Evolutionary conservation across 2,113 vertebrate genomes (phyloP), one percentile per base, ranked within the genome.

Genomic region (Vombatus ursinus): DNA sequence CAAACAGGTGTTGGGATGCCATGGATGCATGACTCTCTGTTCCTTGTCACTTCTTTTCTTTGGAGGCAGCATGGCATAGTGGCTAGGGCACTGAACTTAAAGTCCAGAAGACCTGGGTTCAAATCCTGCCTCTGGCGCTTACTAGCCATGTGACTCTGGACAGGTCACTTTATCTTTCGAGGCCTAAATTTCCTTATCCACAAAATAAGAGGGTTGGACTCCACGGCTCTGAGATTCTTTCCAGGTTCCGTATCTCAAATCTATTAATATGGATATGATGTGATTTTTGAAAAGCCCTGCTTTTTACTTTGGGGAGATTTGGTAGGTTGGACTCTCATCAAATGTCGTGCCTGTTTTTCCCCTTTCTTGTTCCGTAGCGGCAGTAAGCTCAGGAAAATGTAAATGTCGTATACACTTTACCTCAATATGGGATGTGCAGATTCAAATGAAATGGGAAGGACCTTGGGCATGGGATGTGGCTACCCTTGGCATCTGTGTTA

Each of bases 391-490:
- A 7, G 37, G 14, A 22, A 89, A 90, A 91, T 24, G 90, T 77
- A 51, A 93, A 95, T 54, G 24, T 93, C 90, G 19, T 16, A 12
- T 50, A 47, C 26, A 50, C 47, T 89, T 91, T 90, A 51, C 94
- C 37, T 37, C 25, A 52, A 92, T 84, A 19, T 0, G 4, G 44
- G 92, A 92, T 89, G 22, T 52, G 50, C 89, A 53, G 89, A 68
- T 90, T 50, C n/a, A 91, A 53, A 0, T 91, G 89, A 96, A 97
- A 96, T 93, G 61, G 28, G 95, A 96, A 52, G 95, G 57, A 91
- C 90, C 91, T 52, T 94, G 94, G 94, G 93, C 93, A 93, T 89
- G 91, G 0, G 1, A 47, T 54, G 92, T 52, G 92, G 48, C 1
- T 57, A 22, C 92, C 89, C 12, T 84, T 95, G 3, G 31, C 47